A percentile compares a stretch with the other conserved stretches of the same genome.
Evolutionary conservation across 2,888 invertebrate species (phyloP).

Genomic region (Tineola bisselliella): DNA sequence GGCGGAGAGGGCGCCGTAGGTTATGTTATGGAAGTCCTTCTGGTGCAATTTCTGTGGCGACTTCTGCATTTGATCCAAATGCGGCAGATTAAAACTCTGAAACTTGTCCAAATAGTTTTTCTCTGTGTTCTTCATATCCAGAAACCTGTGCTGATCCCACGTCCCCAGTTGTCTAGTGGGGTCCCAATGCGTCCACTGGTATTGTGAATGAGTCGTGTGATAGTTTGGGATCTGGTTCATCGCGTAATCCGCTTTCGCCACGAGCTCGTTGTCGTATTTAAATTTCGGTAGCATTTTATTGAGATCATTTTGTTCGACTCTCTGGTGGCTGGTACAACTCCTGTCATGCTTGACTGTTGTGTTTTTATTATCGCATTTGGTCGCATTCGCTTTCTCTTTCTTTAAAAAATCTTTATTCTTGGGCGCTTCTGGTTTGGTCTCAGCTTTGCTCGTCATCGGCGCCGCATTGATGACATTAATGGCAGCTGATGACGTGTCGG

Average conservation of each 20-base stretch:
- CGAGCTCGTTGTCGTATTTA: conserved; percentile 62
- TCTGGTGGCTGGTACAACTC: conserved; percentile 44
- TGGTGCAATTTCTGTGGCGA: conserved; percentile 69
- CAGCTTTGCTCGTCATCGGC: conserved; percentile 39
- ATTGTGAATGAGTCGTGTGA: conserved; percentile 70
- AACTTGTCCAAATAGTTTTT: conserved; percentile 71
- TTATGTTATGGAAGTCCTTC: conserved; percentile 57
- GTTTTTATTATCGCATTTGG: conserved; percentile 47
- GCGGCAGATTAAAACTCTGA: conserved; percentile 67
- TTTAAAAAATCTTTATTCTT: conserved; percentile 65
- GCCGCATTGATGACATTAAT: conserved; percentile 56
- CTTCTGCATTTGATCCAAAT: conserved; percentile 69
- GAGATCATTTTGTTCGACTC: conserved; percentile 58
- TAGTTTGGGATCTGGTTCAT: conserved; percentile 76
- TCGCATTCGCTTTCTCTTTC: conserved; percentile 53
- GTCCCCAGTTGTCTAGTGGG: conserved; percentile 53
- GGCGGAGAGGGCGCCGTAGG: conserved; percentile 52
- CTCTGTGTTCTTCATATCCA: conserved; percentile 58
- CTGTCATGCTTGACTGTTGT: conserved; percentile 55
- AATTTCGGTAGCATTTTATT: conserved; percentile 65
- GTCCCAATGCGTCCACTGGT: conserved; percentile 71
- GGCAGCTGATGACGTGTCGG: conserved; percentile 55
- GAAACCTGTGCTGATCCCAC: conserved; percentile 63
- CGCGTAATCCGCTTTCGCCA: conserved; percentile 70
- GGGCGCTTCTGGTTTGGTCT: conserved; percentile 48